Conservation (phyloP, 2,888 invertebrate genomes). For the Eueremaeus valkanovi region DNA sequence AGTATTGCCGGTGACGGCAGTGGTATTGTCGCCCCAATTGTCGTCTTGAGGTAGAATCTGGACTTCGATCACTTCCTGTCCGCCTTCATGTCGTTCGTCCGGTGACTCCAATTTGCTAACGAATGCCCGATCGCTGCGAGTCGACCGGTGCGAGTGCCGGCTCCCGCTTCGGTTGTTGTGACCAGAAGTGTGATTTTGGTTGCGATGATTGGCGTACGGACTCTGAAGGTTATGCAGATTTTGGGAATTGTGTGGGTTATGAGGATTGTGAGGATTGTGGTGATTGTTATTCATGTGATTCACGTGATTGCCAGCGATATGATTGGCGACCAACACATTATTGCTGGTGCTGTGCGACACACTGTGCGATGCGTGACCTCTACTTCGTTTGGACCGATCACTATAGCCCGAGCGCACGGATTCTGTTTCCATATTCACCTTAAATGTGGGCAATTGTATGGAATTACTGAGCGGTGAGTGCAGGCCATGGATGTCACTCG, state of each 20-base stretch:
- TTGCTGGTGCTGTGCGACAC: conserved; percentile 10
- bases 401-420: conserved; percentile 75
- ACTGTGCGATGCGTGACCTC: conserved; percentile 45
- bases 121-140: conserved; percentile 29
- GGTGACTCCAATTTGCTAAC: conserved; percentile 37
- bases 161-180: conserved; percentile 44
- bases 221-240: neutral
- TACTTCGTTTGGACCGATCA: conserved; percentile 61
- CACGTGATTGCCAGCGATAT: conserved; percentile 17
- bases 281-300: conserved; percentile 35
- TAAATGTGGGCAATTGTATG: conserved; percentile 27
- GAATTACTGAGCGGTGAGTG: conserved; percentile 3
- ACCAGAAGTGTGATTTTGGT: conserved; percentile 35
- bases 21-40: conserved; percentile 98
- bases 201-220: neutral
- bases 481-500: neutral
- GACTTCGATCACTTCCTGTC: conserved; percentile 79
- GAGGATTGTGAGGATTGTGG: neutral
- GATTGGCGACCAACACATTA: conserved; percentile 31
- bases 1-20: conserved; percentile 92
- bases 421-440: conserved; percentile 87
- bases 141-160: conserved; percentile 47
- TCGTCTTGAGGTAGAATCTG: conserved; percentile 95
- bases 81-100: conserved; percentile 49
- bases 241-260: neutral